Conservation (phyloP, 2,113 vertebrate genomes). For the Lucifuga dentata region DNA sequence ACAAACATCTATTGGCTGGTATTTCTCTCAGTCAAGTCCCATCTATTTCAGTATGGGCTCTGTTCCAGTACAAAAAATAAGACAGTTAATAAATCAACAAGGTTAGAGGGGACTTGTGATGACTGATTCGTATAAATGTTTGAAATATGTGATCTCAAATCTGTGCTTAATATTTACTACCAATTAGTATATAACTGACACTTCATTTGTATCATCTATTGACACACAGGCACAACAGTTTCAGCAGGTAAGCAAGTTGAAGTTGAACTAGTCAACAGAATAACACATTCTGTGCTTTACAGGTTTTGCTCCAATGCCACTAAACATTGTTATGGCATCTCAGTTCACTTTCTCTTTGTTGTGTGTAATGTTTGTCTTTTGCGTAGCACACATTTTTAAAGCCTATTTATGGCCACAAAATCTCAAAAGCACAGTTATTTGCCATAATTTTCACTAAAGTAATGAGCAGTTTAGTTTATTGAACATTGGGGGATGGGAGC, state of each 20-base stretch:
- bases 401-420: conserved; percentile 1
- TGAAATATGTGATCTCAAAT: not conserved
- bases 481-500: conserved; percentile 10
- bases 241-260: no score
- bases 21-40: conserved; percentile 55
- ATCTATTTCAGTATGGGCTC: conserved; percentile 60
- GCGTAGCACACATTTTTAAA: not conserved
- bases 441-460: conserved; percentile 16
- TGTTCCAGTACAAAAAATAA: conserved; percentile 3
- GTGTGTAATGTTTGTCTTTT: not conserved
- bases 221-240: no score
- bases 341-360: conserved; percentile 4
- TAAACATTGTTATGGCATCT: not conserved
- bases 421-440: conserved; percentile 47
- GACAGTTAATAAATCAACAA: conserved; percentile 26
- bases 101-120: not conserved
- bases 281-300: not conserved
- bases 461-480: conserved; percentile 48
- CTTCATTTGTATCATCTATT: not conserved
- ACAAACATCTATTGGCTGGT: conserved; percentile 50
- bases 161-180: not conserved
- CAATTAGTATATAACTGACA: not conserved
- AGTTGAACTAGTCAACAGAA: not conserved
- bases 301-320: not conserved
- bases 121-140: conserved; percentile 1